phyloP scores from a whole-genome alignment of 2,888 invertebrate species.

The Stenurella melanura region DNA sequence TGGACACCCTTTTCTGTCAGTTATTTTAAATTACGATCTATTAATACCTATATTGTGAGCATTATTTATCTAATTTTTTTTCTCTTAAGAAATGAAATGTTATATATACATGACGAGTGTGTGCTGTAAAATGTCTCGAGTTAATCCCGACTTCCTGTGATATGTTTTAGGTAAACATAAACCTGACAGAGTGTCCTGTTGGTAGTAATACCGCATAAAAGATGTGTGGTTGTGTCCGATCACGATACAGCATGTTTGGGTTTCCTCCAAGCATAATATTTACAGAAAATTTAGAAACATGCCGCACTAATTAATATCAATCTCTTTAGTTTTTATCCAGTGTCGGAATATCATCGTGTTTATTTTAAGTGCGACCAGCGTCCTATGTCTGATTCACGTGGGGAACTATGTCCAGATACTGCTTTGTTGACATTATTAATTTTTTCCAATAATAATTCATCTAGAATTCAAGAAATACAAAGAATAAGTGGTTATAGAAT shows the following conservation, averaged over 20 bases:
- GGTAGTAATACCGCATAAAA: slow-evolving; percentile 46
- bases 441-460: no score
- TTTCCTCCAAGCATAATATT: slow-evolving; percentile 55
- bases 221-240: slow-evolving; percentile 51
- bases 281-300: slow-evolving; percentile 43
- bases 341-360: slow-evolving; percentile 4
- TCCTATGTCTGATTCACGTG: background rate
- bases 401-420: slow-evolving; percentile 1
- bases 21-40: background rate
- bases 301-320: slow-evolving; percentile 37
- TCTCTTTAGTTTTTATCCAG: slow-evolving; percentile 17
- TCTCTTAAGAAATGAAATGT: background rate
- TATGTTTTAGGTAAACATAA: slow-evolving; percentile 58
- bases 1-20: no score
- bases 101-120: slow-evolving; percentile 14
- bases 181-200: slow-evolving; percentile 53
- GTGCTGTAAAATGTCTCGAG: slow-evolving; percentile 30
- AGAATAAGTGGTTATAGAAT: no score
- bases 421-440: no score
- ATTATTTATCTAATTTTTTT: slow-evolving; percentile 3
- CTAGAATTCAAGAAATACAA: no score
- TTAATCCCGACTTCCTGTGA: slow-evolving; percentile 54
- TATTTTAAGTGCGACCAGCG: slow-evolving; percentile 10
- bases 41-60: background rate
- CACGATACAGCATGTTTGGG: slow-evolving; percentile 51